These are phyloP conservation scores for Phenganax stokvisi DNA, from an alignment of 92 coral and sea anemone genomes.

Conservation along the genomic window DNA sequence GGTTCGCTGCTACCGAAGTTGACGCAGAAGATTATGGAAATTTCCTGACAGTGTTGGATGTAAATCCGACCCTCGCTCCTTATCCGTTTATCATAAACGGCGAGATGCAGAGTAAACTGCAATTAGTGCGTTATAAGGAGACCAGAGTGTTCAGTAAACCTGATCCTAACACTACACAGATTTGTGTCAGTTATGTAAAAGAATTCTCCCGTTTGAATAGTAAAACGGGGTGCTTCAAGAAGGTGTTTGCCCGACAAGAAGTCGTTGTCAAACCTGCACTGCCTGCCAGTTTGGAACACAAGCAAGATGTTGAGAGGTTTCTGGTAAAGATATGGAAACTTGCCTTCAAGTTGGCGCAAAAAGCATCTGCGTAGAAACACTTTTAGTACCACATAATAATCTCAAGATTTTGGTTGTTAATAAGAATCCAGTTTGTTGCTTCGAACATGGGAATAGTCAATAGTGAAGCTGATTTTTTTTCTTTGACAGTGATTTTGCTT, in stretches of 20 bases:
- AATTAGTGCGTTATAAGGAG: conserved; percentile 73
- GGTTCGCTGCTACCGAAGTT: conserved; percentile 57
- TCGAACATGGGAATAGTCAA: no score
- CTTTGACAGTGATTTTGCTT: no score
- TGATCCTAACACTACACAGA: conserved; percentile 38
- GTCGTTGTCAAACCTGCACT: conserved; percentile 50
- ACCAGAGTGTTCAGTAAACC: conserved; percentile 51
- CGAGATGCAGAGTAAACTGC: conserved; percentile 75
- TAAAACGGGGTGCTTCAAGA: conserved; percentile 62
- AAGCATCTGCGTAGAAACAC: conserved; percentile 42
- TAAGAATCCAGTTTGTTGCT: no score
- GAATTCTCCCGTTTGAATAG: conserved; percentile 81
- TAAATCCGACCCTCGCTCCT: conserved; percentile 46
- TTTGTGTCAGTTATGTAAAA: conserved; percentile 59
- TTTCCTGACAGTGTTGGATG: conserved; percentile 56
- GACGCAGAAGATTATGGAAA: conserved; percentile 65
- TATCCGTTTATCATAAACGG: conserved; percentile 51
- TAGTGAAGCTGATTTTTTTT: no score
- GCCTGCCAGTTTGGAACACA: conserved; percentile 62
- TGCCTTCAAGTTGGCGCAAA: conserved; percentile 68
- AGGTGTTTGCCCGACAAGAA: conserved; percentile 75
- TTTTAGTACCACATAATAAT: background rate
- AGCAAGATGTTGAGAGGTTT: conserved; percentile 51
- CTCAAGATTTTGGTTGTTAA: no score
- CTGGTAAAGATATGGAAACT: conserved; percentile 67